Evolutionary conservation across 2,113 vertebrate genomes (phyloP).

Genomic region (Carollia perspicillata): DNA sequence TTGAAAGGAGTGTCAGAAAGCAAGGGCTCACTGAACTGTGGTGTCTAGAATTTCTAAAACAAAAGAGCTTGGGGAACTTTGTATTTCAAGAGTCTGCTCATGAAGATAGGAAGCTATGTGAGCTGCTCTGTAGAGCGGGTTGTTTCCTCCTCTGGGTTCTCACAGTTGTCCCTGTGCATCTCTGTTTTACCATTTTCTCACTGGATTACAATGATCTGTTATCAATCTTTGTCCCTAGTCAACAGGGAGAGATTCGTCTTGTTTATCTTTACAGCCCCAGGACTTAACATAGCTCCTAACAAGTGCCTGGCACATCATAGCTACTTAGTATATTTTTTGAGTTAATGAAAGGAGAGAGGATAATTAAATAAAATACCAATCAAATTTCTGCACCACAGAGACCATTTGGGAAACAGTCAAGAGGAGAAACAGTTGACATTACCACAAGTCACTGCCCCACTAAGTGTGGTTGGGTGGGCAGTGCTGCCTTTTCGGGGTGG

Average conservation of each 20-base stretch:
- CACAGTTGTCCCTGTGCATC: not conserved
- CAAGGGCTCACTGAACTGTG: not conserved
- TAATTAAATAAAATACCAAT: not conserved
- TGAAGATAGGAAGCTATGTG: not conserved
- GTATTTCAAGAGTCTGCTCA: not conserved
- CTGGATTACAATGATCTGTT: not conserved
- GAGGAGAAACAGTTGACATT: not conserved
- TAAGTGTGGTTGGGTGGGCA: not conserved
- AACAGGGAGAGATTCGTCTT: not conserved
- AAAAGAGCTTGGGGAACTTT: not conserved
- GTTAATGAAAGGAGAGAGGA: not conserved
- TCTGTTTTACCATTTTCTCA: constrained; percentile 1
- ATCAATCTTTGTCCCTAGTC: not conserved
- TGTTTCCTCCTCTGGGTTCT: not conserved
- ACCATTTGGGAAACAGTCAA: constrained; percentile 19
- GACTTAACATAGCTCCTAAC: not conserved
- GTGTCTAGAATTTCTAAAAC: constrained; percentile 25
- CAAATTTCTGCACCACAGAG: not conserved
- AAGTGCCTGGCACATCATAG: not conserved
- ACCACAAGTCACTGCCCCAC: not conserved
- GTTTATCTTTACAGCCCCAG: not conserved
- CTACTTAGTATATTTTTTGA: not conserved
- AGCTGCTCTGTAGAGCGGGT: not conserved
- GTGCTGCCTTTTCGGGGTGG: not conserved
- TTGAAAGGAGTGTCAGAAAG: constrained; percentile 54